Percentiles rank a stretch among this genome's conserved stretches.
Evolutionary conservation across 2,113 vertebrate genomes (phyloP).

Genomic region (Ptilorrhoa leucosticta): DNA sequence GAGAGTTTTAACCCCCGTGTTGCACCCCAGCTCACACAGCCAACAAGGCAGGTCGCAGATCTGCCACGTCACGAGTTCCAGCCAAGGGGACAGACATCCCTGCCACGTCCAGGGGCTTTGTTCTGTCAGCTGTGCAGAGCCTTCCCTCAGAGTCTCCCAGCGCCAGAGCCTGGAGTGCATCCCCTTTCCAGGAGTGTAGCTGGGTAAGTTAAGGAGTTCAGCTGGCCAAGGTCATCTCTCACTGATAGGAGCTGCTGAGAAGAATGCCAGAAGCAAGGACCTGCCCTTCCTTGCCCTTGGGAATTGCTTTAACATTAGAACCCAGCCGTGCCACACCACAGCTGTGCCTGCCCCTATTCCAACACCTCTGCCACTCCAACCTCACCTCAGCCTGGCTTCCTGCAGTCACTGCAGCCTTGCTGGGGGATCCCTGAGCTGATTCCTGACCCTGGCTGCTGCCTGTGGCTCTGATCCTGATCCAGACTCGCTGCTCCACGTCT

Average conservation of each 20-base stretch:
- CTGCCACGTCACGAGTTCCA: background rate
- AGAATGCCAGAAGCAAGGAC: background rate
- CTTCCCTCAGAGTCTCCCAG: background rate
- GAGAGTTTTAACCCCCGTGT: background rate
- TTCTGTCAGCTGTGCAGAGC: background rate
- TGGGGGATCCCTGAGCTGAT: background rate
- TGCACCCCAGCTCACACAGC: background rate
- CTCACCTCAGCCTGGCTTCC: background rate
- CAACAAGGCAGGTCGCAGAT: background rate
- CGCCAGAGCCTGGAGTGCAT: background rate
- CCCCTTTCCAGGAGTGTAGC: background rate
- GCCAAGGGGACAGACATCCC: background rate
- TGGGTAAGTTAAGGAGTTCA: background rate
- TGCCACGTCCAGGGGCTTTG: background rate
- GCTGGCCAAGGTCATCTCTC: background rate
- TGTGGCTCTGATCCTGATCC: background rate
- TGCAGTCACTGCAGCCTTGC: background rate
- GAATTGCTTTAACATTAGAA: background rate
- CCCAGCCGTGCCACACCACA: background rate
- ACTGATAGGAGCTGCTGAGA: background rate
- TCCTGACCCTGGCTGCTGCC: background rate
- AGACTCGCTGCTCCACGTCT: background rate
- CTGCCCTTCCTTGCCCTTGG: background rate
- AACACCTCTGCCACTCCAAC: rapidly evolving
- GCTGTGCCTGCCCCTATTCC: background rate